Percentiles rank a stretch among this genome's conserved stretches.
Conservation (phyloP, 2,113 vertebrate genomes). For the Ornithorhynchus anatinus region DNA sequence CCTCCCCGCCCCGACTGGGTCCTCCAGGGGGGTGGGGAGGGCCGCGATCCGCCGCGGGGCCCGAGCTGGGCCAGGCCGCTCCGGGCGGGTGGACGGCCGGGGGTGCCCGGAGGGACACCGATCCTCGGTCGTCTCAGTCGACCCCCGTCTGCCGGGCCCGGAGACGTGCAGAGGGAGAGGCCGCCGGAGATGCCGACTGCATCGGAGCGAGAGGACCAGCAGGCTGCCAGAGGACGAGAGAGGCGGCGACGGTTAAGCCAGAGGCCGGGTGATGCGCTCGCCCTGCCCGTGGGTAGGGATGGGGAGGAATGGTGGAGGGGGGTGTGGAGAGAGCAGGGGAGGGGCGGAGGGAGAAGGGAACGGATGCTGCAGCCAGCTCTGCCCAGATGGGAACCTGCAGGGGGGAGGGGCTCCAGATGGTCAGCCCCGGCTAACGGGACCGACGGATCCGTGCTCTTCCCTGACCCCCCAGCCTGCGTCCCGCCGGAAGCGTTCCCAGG, state of each 20-base stretch:
- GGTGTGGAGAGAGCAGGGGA: not conserved
- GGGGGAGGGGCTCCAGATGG: constrained; percentile 9
- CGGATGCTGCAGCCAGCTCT: not conserved
- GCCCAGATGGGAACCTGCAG: not conserved
- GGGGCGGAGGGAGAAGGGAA: not conserved
- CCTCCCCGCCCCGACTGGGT: not conserved
- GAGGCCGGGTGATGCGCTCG: no score
- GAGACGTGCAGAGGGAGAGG: constrained; percentile 42
- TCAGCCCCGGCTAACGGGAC: no score
- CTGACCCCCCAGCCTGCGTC: no score
- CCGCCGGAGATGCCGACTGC: constrained; percentile 44
- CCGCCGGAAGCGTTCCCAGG: no score
- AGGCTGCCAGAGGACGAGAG: constrained; percentile 20
- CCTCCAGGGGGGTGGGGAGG: not conserved
- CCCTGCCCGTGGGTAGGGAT: no score
- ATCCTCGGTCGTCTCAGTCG: constrained; percentile 62
- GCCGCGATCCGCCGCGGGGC: not conserved
- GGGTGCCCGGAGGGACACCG: constrained; percentile 56
- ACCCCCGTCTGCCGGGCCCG: constrained; percentile 49
- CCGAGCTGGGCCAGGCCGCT: not conserved
- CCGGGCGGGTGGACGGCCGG: constrained; percentile 28
- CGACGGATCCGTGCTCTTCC: no score
- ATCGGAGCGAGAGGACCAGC: constrained; percentile 15
- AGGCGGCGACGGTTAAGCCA: no score
- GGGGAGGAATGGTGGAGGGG: no score